Conservation (phyloP, 37 sponge, comb jelly and placozoan species). For the Eunapius fragilis region DNA sequence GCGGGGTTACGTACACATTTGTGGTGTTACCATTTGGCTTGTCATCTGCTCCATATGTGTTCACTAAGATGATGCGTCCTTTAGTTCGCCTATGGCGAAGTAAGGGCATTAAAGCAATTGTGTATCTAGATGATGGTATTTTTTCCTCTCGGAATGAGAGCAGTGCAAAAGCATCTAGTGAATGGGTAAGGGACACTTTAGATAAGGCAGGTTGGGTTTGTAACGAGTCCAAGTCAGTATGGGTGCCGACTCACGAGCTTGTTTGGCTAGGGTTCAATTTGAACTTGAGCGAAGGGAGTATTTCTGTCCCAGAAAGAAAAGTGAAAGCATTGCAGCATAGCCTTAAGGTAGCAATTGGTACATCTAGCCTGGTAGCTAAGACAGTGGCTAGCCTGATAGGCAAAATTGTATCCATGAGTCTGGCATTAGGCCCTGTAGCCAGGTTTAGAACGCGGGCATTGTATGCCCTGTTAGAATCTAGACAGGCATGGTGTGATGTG, state of each 20-base stretch:
- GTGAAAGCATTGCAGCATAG: no score
- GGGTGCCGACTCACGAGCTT: neutral
- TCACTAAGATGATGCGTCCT: constrained; percentile 21
- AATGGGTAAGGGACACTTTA: neutral
- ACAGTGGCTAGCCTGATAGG: constrained; percentile 17
- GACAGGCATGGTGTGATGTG: neutral
- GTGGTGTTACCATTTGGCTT: constrained; percentile 26
- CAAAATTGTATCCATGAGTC: constrained; percentile 17
- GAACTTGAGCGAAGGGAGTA: constrained; percentile 2
- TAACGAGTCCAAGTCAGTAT: constrained; percentile 1
- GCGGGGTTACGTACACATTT: neutral
- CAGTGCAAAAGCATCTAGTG: neutral
- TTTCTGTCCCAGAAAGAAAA: constrained; percentile 15
- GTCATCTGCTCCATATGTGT: constrained; percentile 9
- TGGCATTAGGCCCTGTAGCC: constrained; percentile 9
- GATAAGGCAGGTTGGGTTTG: constrained; percentile 2
- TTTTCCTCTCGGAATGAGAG: neutral
- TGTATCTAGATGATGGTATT: constrained; percentile 48
- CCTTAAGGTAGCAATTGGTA: neutral
- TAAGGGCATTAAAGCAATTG: neutral
- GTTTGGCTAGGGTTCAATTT: constrained; percentile 10
- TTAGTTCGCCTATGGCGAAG: neutral
- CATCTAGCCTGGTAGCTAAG: neutral
- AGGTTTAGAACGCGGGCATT: constrained; percentile 8
- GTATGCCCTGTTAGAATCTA: constrained; percentile 4